A percentile compares a stretch with the other conserved stretches of the same genome.
Conservation (phyloP, 2,888 invertebrate genomes). For the Xylota segnis region DNA sequence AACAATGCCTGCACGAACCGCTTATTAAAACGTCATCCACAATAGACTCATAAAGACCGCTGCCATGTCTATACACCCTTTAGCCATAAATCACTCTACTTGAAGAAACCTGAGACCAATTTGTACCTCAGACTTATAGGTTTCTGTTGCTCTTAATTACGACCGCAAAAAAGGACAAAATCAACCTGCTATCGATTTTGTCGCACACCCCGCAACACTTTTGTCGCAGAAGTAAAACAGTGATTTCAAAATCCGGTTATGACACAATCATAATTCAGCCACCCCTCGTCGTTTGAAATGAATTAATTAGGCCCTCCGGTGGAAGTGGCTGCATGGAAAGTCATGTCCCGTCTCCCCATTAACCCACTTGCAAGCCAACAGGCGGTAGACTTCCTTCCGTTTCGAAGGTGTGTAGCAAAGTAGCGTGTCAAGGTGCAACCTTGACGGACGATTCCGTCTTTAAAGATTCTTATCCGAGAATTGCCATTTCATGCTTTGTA, state of each 20-base stretch:
- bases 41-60: background rate
- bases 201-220: background rate
- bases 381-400: conserved; percentile 69
- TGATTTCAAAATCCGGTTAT: conserved; percentile 44
- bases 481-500: conserved; percentile 53
- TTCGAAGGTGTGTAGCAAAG: conserved; percentile 28
- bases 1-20: background rate
- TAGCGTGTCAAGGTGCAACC: conserved; percentile 68
- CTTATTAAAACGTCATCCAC: background rate
- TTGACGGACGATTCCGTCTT: conserved; percentile 55
- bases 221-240: conserved; percentile 1
- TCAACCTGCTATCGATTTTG: conserved; percentile 38
- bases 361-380: conserved; percentile 24
- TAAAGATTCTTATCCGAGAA: conserved; percentile 53
- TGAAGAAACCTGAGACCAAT: conserved; percentile 39
- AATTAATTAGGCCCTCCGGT: conserved; percentile 54
- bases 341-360: background rate
- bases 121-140: conserved; percentile 39
- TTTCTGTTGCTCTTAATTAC: conserved; percentile 13
- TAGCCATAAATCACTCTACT: conserved; percentile 23
- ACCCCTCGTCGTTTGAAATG: conserved; percentile 26
- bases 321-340: background rate
- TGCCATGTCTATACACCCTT: background rate
- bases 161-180: conserved; percentile 15
- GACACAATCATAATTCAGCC: conserved; percentile 52